Base-by-base conservation (phyloP, 2,888 invertebrate species). In the Drosophila mercatorum region DNA sequence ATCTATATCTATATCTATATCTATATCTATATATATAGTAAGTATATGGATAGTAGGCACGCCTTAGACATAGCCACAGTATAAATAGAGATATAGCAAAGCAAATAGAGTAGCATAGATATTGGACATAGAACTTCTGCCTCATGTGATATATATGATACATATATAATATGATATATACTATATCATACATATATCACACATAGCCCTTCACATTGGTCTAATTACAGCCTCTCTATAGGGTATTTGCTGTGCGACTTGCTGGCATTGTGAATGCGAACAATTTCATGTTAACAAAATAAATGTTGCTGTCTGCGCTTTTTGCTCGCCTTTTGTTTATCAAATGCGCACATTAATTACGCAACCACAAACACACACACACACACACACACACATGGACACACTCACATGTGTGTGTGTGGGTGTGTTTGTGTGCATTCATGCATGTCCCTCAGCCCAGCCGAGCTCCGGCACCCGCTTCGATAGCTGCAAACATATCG, bases 281-380 rank as follows among this genome's bases (percentile, higher is more conserved):
- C 49, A 14, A 17, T 26, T 55, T 53, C 26, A 26, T 65, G 57
- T 64, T 62, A 47, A 60, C 70, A 70, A 55, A 70, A 60, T 70
- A 67, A 58, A 51, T 40, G 44, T 51, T 41, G 63, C 53, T 47
- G 51, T 14, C 47, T 46, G 74, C 41, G 49, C 28, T 57, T 62
- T 72, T 74, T 58, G 38, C 61, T 46, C 17, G 53, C 34, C 57
- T 65, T 64, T 78, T 80, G 59, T 71, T 75, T 68, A 79, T 81
- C 75, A 69, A 80, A 75, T 67, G 76, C 49, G 53, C 61, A 46
- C 77, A 82, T 75, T 82, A 80, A 80, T 80, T 80, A 73, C 81
- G 68, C 62, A 72, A 66, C 64, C 72, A 62, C 77, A 72, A 47
- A 41, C 44, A 57, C 57, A 60, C 43, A 36, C 36, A 12, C 12